Evolutionary conservation across 1,140 invertebrate genomes (phyloP), one percentile per base, ranked within the genome.

Genomic region (Drosophila kepulauana): DNA sequence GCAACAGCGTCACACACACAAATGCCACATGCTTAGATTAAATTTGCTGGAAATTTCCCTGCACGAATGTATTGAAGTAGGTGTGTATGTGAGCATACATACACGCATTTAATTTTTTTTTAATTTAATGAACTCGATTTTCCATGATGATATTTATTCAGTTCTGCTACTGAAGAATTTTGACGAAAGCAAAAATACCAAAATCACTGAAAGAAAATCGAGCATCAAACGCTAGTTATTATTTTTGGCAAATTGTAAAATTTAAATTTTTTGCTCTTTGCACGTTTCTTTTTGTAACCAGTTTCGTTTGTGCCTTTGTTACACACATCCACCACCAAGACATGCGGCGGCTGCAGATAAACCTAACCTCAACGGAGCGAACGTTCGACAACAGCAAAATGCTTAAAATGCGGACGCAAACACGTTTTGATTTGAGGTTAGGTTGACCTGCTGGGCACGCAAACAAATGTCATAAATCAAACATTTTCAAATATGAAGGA

Each of bases 81-180:
- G 51, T 61, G 28, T 66, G 30, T 58, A 56, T 58, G 45, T 35
- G 45, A 57, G 4, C 5, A 35, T 49, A 49, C 20, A 41, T 16
- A 68, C 46, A 46, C 20, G 56, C 51, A 52, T 71, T 72, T 52
- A 25, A 25, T 41, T 20, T 57, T 41, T 33, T 56, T 62, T 25
- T 20, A 52, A 15, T 56, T 43, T 54, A 35, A 30, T 69, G 25
- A 54, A 56, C 78, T 89, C 75, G 81, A 85, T 88, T 88, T 75
- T 68, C 28, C 13, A 91, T 92, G 91, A 92, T 89, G 89, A 91
- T 78, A 68, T 66, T 45, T 30, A 79, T 79, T 76, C 92, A 92
- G 92, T 92, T 92, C 92, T 92, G 92, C 92, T 92, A 92, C 92
- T 92, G 92, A 92, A 86, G 71, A 90, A 57, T 58, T 75, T 78